Evolutionary conservation across 2,888 invertebrate species (phyloP), one percentile per base, ranked within the genome.

Genomic region (Caenorhabditis drosophilae): DNA sequence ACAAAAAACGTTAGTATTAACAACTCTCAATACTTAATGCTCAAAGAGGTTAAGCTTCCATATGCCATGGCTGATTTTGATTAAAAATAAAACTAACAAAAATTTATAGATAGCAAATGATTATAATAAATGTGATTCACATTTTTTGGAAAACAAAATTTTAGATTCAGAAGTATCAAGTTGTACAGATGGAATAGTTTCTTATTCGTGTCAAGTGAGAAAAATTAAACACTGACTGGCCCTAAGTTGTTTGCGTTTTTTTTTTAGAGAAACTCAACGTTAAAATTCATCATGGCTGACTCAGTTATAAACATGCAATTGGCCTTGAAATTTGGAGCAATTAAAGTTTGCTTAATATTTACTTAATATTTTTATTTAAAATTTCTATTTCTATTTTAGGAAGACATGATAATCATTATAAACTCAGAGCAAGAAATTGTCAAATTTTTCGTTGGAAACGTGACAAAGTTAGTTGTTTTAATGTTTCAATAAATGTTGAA

Each of bases 361-460:
- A n/a, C 11, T 40, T 22, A 18, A 12, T 4, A 20, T 20, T 40
- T 36, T 15, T 15, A 40, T 31, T 18, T n/a, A 20, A 40, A 40
- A 40, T 26, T 22, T n/a, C 1, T 2, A 38, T 34, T 40, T 2
- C 25, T 2, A n/a, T 45, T 57, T 34, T 53, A 57, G 62, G n/a
- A 41, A 2, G 63, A 64, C n/a, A 47, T 58, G 58, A 35, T 58
- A 1, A 26, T 64, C 9, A 54, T 58, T 1, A 34, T 64, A 3
- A 58, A 58, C 16, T 46, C 54, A 1, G 50, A 50, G 16, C 64
- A 64, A 34, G 64, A 58, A 48, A 50, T 58, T 9, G 54, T 54
- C 7, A 45, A 54, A 4, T 64, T 51, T 23, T 40, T 55, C 2
- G 31, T 42, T 2, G 35, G 40, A 18, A 64, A 64, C 27, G 40